phyloP scores from a whole-genome alignment of 2,888 invertebrate species.

The Drosophila greeni region DNA sequence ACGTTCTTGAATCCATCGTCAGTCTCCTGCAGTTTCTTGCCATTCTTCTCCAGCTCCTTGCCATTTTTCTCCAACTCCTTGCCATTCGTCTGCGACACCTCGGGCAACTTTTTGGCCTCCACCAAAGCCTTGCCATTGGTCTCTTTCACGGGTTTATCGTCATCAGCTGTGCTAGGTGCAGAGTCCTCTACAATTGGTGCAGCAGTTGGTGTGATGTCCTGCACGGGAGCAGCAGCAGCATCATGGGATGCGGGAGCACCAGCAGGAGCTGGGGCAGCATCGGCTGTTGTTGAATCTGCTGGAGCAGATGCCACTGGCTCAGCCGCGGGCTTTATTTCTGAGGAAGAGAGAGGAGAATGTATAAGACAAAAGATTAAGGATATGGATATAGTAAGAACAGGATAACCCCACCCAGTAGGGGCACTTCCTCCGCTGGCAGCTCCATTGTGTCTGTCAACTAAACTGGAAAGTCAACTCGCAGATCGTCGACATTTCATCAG shows the following conservation, averaged over 20 bases:
- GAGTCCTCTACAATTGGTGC: conserved; percentile 21
- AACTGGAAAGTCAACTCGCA: conserved; percentile 6
- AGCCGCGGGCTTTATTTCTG: conserved; percentile 53
- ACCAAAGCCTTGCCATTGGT: conserved; percentile 43
- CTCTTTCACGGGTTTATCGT: background rate
- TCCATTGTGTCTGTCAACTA: conserved; percentile 45
- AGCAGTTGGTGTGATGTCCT: conserved; percentile 20
- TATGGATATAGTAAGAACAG: too few species aligned
- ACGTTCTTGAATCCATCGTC: conserved; percentile 46
- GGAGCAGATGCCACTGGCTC: conserved; percentile 16
- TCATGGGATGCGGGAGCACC: background rate
- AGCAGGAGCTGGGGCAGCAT: background rate
- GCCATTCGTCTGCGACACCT: conserved; percentile 10
- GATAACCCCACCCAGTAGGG: conserved; percentile 55
- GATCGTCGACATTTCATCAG: conserved; percentile 41
- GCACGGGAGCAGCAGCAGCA: background rate
- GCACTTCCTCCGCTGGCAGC: conserved; percentile 48
- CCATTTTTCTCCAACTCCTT: conserved; percentile 26
- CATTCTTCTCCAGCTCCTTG: conserved; percentile 39
- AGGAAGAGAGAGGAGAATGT: conserved; percentile 7
- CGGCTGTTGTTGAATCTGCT: conserved; percentile 7
- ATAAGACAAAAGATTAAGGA: background rate
- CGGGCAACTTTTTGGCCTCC: conserved; percentile 24
- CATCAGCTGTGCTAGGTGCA: background rate
- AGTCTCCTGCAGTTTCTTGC: conserved; percentile 40